Evolutionary conservation across 2,888 invertebrate species (phyloP), one percentile per base, ranked within the genome.

Genomic region (Cosmopolites sordidus): DNA sequence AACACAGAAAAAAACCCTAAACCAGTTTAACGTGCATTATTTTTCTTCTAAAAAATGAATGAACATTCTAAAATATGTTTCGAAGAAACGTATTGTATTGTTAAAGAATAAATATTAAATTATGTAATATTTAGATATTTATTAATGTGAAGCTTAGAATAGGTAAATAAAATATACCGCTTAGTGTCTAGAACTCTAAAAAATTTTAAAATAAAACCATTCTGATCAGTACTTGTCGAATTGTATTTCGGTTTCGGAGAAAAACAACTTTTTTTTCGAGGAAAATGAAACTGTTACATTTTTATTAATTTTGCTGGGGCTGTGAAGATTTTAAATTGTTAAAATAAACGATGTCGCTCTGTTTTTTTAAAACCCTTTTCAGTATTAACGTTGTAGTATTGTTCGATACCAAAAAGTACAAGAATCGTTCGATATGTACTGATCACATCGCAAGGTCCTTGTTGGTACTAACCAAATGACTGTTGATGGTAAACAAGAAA

Each of bases 51-150:
- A 33, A 11, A 12, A 33, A 33, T 12, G 11, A 33, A 2, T 5
- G 33, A 11, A 48, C 38, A 53, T 48, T 52, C 43, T 43, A 48
- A 53, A 51, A 46, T 53, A 43, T 39, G 53, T 53, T 53, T 53
- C 44, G 43, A 48, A 44, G 48, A 54, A 54, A 49, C 41, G 49
- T 54, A 49, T 42, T 47, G 39, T 49, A 48, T 56, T 56, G 56
- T 56, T 56, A 45, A 56, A 56, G 43, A 53, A 14, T 45, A 46
- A 43, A 48, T 51, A 47, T 33, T 40, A 37, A 48, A 52, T 53
- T 53, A 45, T 48, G 39, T 54, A 56, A 56, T 56, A 46, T 56
- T 57, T 57, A 57, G 57, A 50, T 54, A 57, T 57, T 54, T 57
- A 57, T 54, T 54, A 54, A 57, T 57, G 54, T 58, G 54, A 51